Conservation (phyloP, 2,797 vertebrate species). For the Phrynocephalus guinanensis region DNA sequence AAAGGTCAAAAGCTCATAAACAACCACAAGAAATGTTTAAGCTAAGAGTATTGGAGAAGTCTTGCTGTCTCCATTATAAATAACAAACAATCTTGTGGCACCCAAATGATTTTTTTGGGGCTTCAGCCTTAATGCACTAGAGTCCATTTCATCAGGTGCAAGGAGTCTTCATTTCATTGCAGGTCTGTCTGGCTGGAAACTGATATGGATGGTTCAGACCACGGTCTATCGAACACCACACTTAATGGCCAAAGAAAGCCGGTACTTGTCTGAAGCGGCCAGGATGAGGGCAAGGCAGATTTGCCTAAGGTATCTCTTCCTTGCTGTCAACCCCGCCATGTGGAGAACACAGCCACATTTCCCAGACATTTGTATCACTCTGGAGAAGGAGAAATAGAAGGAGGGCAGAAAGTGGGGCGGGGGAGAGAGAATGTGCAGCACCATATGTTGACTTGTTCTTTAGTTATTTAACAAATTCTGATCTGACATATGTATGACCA, state of each 20-base stretch:
- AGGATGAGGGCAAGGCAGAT: too few relatives aligned
- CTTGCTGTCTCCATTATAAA: neutral
- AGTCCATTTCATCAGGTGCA: neutral
- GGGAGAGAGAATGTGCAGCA: too few relatives aligned
- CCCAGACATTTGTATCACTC: too few relatives aligned
- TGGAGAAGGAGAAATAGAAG: too few relatives aligned
- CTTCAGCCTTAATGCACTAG: neutral
- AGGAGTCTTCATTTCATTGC: neutral
- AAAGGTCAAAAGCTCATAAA: neutral
- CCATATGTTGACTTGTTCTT: too few relatives aligned
- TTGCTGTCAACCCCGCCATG: too few relatives aligned
- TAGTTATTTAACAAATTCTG: too few relatives aligned
- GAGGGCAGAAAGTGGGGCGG: too few relatives aligned
- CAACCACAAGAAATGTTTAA: neutral
- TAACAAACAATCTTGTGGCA: neutral
- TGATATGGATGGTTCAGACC: neutral
- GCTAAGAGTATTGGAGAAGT: neutral
- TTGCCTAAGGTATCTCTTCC: too few relatives aligned
- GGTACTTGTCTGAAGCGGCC: neutral
- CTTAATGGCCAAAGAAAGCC: neutral
- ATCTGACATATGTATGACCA: too few relatives aligned
- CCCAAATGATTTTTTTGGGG: neutral
- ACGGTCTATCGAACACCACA: neutral
- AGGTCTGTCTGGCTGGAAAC: neutral
- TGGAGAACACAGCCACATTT: too few relatives aligned